phyloP scores from a whole-genome alignment of 2,888 invertebrate species.

The Chymomyza amoena region DNA sequence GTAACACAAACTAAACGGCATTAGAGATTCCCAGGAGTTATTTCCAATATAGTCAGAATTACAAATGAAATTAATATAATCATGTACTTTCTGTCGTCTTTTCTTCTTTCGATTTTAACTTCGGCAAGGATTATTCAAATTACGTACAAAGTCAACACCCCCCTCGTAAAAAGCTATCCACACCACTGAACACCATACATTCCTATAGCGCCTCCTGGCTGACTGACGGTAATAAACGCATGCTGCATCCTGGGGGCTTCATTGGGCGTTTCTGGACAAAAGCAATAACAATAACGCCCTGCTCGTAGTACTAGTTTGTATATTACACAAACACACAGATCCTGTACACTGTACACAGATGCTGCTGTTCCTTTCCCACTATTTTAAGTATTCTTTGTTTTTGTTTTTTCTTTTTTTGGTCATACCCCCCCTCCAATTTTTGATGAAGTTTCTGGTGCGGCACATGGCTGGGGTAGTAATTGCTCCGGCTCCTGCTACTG shows the following conservation, averaged over 20 bases:
- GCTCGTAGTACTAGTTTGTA: conserved; percentile 17
- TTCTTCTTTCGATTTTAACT: too few relatives aligned
- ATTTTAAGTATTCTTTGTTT: conserved; percentile 2
- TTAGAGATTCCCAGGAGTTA: too few relatives aligned
- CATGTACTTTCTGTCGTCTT: too few relatives aligned
- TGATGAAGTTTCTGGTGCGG: conserved; percentile 56
- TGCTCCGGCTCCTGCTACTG: conserved; percentile 37
- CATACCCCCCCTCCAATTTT: conserved; percentile 40
- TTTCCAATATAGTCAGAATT: too few relatives aligned
- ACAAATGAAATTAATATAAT: too few relatives aligned
- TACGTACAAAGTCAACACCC: too few relatives aligned
- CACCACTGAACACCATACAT: too few relatives aligned
- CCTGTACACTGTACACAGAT: conserved; percentile 20
- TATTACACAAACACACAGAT: conserved; percentile 14
- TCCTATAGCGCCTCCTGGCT: not conserved
- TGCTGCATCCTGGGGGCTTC: conserved; percentile 35
- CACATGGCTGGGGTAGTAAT: not conserved
- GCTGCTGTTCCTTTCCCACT: not conserved
- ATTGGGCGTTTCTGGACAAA: conserved; percentile 50
- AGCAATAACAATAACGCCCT: conserved; percentile 67
- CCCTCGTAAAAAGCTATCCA: too few relatives aligned
- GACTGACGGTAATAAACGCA: conserved; percentile 48
- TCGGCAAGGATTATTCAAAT: too few relatives aligned
- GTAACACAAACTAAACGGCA: too few relatives aligned
- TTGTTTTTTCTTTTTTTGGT: conserved; percentile 15